Base-by-base conservation (phyloP, 2,113 vertebrate species). In the Platichthys stellatus region DNA sequence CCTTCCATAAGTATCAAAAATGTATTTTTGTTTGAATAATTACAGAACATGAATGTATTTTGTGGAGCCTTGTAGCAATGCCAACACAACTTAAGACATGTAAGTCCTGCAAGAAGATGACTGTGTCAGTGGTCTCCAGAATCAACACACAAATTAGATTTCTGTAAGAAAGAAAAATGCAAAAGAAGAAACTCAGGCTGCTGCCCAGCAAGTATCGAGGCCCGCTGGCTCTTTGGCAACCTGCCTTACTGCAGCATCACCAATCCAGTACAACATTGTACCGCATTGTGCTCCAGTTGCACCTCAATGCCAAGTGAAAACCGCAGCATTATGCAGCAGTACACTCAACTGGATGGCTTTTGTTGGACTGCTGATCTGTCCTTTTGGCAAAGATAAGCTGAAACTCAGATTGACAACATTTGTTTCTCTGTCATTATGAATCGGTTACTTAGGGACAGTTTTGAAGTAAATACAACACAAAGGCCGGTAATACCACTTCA, bases 201-300 rank as follows among this genome's bases (percentile, higher is more conserved):
- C n/a, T 57, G 51, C 20, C 28, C 66, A 68, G 49, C 54, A 23
- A 13, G 68, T 70, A 60, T 28, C 4, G 24, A 21, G 17, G 24
- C 40, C 24, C n/a, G 40, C 69, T 49, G 43, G 38, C 10, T 60
- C 15, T 31, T 40, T 49, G 57, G 18, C 69, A 45, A 14, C 18
- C 38, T 31, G 38, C 69, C 69, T 24, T 7, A 59, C 21, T 45
- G 35, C 67, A 45, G 35, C 54, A 43, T 18, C 35, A 58, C 57
- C 69, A 49, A 49, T 49, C 6, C 40, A 71, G 57, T 59, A 31
- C 23, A 58, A 59, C 28, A 28, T n/a, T 68, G 26, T 9, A 68
- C 54, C 5, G 38, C 38, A 69, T 21, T 71, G 23, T 60, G 40
- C 45, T 71, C 57, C 57, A 60, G 11, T 60, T 40, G 17, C 56